A percentile compares a stretch with the other conserved stretches of the same genome.
Evolutionary conservation across 92 coral and sea anemone genomes (phyloP).

Genomic region (Porites evermanni): DNA sequence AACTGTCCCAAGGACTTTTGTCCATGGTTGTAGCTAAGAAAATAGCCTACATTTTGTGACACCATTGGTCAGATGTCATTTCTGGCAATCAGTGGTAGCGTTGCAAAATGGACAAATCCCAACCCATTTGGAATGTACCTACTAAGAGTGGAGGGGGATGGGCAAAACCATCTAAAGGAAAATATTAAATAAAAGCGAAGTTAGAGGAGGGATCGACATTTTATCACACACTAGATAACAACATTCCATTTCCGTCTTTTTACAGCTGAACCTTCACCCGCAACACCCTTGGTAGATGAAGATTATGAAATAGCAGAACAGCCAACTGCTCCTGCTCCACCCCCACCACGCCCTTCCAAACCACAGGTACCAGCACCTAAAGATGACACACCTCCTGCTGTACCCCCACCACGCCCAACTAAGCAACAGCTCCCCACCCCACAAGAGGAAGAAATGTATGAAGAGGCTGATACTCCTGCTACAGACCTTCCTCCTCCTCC

Average conservation of each 20-base stretch:
- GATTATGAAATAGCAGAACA: slow-evolving; percentile 67
- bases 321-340: slow-evolving; percentile 2
- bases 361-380: slow-evolving; percentile 22
- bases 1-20: no score
- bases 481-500: slow-evolving; percentile 5
- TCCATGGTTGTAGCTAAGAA: no score
- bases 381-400: slow-evolving; percentile 6
- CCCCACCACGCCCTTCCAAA: slow-evolving; percentile 45
- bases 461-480: slow-evolving; percentile 32
- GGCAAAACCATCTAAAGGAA: background rate
- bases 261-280: background rate
- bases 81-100: no score
- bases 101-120: no score
- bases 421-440: slow-evolving; percentile 27
- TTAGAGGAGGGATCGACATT: no score
- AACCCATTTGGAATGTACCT: no score
- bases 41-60: no score
- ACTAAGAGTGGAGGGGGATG: no score
- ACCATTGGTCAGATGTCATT: no score
- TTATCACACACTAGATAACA: background rate
- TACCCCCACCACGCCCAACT: slow-evolving; percentile 44
- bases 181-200: background rate
- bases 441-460: slow-evolving; percentile 47
- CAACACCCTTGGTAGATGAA: slow-evolving; percentile 20
- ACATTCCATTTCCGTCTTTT: background rate